Evolutionary conservation across 2,113 vertebrate genomes (phyloP), one percentile per base, ranked within the genome.

Genomic region (Thymallus thymallus): DNA sequence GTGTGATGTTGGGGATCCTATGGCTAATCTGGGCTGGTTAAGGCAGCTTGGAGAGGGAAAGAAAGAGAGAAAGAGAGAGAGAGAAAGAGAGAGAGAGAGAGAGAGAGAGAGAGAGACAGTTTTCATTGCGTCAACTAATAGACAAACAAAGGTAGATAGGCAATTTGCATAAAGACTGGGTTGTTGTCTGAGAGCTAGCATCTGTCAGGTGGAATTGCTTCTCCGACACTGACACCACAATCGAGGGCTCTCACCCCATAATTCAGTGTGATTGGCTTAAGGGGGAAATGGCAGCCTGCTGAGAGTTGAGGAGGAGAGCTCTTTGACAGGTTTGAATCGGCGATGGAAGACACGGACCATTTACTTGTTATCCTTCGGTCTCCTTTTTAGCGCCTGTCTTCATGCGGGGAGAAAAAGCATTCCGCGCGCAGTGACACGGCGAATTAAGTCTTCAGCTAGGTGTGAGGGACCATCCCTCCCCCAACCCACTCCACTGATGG

Each of bases 251-350:
- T 86, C 88, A 88, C 87, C 85, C 89, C 84, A 88, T 91, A 90
- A 91, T 90, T 90, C 89, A 91, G 84, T 87, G 82, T 90, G 90
- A 92, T 91, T 90, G 87, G 88, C 88, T 90, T 84, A 90, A 91
- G 89, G 87, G 88, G 89, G 84, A 92, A 90, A 92, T 91, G 87
- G 89, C 87, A 89, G 91, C 83, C 85, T 82, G 88, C 55, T 73
- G 85, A 81, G 87, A 89, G 88, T 58, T 13, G 87, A 87, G 83
- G 87, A 87, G 81, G 84, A 84, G 80, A 80, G 73, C 83, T 73
- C 80, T 41, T 76, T 90, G 90, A 90, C 89, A 88, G 87, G 84
- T 89, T 85, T 45, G 86, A 80, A 82, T 88, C 76, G 74, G 80
- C 61, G 64, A 46, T 76, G 85, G 80, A 67, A 60, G 81, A 76